These are phyloP conservation scores for Trissolcus brochymenae DNA, from an alignment of 2,888 invertebrate species.

Conservation along the genomic window DNA sequence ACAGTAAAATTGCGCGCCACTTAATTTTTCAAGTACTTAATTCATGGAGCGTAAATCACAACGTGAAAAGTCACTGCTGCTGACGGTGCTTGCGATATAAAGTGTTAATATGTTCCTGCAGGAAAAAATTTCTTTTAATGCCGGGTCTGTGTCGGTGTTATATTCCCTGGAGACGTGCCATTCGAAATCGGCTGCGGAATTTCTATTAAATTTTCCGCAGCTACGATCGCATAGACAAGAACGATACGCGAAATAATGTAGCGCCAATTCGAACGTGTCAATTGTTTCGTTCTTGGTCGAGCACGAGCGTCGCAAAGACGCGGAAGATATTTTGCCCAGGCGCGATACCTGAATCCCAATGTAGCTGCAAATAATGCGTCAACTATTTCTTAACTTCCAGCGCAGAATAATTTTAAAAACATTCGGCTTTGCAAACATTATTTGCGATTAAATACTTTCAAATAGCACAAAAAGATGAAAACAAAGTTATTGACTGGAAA, in stretches of 20 bases:
- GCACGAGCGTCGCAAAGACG: conserved; percentile 1
- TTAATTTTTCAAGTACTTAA: conserved; percentile 50
- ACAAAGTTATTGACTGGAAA: not conserved
- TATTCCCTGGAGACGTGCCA: conserved; percentile 36
- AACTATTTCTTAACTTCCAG: not conserved
- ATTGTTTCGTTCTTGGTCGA: conserved; percentile 29
- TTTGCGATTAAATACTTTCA: too few relatives aligned
- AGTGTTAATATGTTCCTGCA: conserved; percentile 47
- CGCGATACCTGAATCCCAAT: too few relatives aligned
- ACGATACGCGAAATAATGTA: conserved; percentile 32
- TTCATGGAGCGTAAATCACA: conserved; percentile 52
- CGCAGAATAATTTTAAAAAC: too few relatives aligned
- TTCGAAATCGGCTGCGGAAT: conserved; percentile 30
- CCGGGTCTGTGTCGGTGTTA: conserved; percentile 53
- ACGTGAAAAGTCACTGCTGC: conserved; percentile 50
- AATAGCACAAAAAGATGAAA: not conserved
- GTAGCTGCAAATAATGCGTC: conserved; percentile 2
- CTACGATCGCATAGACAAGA: conserved; percentile 22
- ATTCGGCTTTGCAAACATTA: too few relatives aligned
- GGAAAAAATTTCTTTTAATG: conserved; percentile 48
- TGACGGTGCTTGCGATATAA: conserved; percentile 41
- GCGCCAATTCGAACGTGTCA: conserved; percentile 35
- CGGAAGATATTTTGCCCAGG: not conserved
- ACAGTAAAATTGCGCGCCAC: conserved; percentile 1
- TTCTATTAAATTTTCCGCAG: conserved; percentile 52